Base-by-base conservation (phyloP, 1,140 invertebrate genomes). In the Araneus ventricosus region DNA sequence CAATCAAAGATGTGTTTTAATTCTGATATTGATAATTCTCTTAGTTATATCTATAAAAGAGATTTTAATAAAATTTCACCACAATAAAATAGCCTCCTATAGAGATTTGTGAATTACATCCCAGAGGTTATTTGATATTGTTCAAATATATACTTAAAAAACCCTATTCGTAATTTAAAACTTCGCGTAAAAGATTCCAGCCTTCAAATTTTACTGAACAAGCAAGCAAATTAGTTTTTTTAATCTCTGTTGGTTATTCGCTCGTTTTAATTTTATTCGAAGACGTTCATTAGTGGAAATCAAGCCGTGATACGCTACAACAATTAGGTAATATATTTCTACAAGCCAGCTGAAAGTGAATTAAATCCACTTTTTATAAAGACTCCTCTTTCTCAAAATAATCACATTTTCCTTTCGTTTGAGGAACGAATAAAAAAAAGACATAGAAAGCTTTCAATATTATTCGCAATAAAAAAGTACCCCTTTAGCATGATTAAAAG, bases 401-500 rank as follows among this genome's bases (percentile, higher is more conserved):
- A 88, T 88, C 86, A 88, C 86, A 61, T 88, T 88, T 41, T 41
- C 59, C 61, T 88, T 88, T 27, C 59, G 34, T 52, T 59, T 34
- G 52, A 59, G 84, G 27, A 86, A 59, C 61, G 52, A 34, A 57
- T 75, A 34, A 75, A 75, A 75, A 75, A 75, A 37, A 75, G 67
- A 75, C 4, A 75, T 30, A 75, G 30, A 75, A 75, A 37, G 39
- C 80, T 84, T 52, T 84, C 45, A 84, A 84, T 45, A 84, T 84
- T 84, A 84, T 84, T 84, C 45, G 80, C 80, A 52, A 27, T 52
- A 84, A 84, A 52, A 84, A 84, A 52, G 30, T 57, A 10, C 39
- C 82, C 67, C 88, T 80, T 79, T 90, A 90, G n/a, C 88, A 90
- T 90, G 88, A 90, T 90, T 90, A 90, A 90, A 90, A 90, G 30